These are phyloP conservation scores for Phyllostomus discolor DNA, from an alignment of 2,113 vertebrate genomes.

Conservation along the genomic window DNA sequence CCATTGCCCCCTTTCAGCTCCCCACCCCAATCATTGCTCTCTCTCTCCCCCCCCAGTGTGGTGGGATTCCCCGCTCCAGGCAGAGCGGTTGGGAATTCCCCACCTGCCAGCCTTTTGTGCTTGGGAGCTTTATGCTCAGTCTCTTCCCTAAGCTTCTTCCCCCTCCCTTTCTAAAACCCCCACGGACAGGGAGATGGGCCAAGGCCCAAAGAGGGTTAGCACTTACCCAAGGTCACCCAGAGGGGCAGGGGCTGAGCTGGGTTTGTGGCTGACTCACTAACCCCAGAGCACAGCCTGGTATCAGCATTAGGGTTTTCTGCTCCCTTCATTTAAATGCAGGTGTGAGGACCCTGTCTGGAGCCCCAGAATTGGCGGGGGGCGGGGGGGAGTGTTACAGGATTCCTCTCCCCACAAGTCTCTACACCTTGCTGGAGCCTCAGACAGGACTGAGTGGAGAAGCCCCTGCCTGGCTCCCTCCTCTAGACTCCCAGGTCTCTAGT, in stretches of 20 bases:
- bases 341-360: neutral
- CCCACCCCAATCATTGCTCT: neutral
- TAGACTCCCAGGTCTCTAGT: neutral
- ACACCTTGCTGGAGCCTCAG: neutral
- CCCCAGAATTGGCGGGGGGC: neutral
- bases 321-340: neutral
- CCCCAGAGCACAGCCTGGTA: neutral
- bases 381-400: neutral
- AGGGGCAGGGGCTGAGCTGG: neutral
- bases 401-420: neutral
- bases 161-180: neutral
- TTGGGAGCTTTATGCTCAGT: neutral
- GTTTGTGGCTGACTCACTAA: neutral
- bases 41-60: neutral
- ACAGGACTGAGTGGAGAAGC: neutral
- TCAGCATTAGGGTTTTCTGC: neutral
- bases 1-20: neutral
- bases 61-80: conserved; percentile 36
- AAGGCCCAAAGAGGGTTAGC: conserved; percentile 34
- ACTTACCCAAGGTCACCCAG: conserved; percentile 54
- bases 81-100: neutral
- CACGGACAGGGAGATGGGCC: neutral
- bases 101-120: neutral
- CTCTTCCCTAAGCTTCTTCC: neutral
- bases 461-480: neutral